Evolutionary conservation across 2,888 invertebrate genomes (phyloP).

Genomic region (Stictocephala bisonia): DNA sequence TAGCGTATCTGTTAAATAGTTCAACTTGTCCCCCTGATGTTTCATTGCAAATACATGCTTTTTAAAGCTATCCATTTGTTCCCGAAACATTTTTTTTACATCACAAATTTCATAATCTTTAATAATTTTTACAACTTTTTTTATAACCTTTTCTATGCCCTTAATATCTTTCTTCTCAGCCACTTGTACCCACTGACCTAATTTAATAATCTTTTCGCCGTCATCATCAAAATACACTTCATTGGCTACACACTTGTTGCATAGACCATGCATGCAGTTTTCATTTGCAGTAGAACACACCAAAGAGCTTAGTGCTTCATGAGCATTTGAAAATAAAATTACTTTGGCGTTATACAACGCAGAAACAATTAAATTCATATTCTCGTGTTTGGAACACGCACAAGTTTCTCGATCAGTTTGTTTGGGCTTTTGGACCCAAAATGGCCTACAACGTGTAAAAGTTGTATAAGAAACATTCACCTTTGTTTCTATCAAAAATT

Average conservation of each 20-base stretch:
- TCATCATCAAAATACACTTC: conserved; percentile 1
- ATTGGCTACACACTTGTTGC: background rate
- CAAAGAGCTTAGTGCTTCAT: background rate
- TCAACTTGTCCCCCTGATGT: background rate
- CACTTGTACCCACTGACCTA: background rate
- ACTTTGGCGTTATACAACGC: background rate
- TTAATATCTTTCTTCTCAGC: conserved; percentile 11
- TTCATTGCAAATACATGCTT: conserved; percentile 9
- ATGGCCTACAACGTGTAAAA: background rate
- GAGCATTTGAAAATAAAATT: background rate
- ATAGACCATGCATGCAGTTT: conserved; percentile 11
- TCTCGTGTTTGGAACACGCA: conserved; percentile 2
- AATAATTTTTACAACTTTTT: background rate
- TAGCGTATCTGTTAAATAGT: background rate
- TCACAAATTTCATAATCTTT: conserved; percentile 1
- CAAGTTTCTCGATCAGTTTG: background rate
- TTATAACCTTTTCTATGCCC: background rate
- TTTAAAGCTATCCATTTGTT: background rate
- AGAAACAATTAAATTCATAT: background rate
- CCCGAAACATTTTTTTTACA: background rate
- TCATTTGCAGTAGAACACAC: conserved; percentile 6
- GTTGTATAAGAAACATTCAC: background rate
- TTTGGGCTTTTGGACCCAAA: background rate
- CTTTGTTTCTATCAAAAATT: background rate
- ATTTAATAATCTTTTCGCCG: background rate